Evolutionary conservation across 2,113 vertebrate species (phyloP).

Genomic region (Phoenicopterus ruber): DNA sequence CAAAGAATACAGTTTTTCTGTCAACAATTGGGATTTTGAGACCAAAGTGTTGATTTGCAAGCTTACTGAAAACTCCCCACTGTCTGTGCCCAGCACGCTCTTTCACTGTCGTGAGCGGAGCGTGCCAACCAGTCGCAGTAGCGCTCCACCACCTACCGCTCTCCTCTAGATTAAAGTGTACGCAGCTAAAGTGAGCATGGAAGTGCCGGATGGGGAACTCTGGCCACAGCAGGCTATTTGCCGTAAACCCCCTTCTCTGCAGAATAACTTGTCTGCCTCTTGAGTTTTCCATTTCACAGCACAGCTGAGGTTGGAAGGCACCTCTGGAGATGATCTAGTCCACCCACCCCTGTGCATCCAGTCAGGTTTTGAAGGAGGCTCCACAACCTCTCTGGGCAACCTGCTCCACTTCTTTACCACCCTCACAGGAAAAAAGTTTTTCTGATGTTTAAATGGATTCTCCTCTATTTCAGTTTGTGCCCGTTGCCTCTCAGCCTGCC

Average conservation of each 20-base stretch:
- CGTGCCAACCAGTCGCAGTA: fast-evolving
- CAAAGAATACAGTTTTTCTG: background rate
- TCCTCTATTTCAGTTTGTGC: background rate
- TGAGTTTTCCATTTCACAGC: background rate
- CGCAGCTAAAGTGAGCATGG: fast-evolving
- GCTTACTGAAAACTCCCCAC: background rate
- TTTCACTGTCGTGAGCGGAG: fast-evolving
- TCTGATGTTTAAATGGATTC: background rate
- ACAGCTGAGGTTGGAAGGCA: background rate
- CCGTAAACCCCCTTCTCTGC: background rate
- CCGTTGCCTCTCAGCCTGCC: background rate
- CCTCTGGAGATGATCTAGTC: background rate
- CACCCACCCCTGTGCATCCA: fast-evolving
- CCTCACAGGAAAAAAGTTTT: background rate
- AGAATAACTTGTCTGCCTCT: background rate
- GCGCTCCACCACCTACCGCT: fast-evolving
- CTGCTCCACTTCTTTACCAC: background rate
- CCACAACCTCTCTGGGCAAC: background rate
- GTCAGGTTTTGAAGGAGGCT: background rate
- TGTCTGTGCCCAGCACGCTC: background rate
- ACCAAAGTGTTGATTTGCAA: background rate
- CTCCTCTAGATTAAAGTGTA: background rate
- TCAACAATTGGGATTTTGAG: background rate
- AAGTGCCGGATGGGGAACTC: fast-evolving
- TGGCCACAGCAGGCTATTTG: too few relatives aligned